A percentile compares a stretch with the other conserved stretches of the same genome.
Evolutionary conservation across 92 coral and sea anemone genomes (phyloP).

Genomic region (Siderastrea siderea): DNA sequence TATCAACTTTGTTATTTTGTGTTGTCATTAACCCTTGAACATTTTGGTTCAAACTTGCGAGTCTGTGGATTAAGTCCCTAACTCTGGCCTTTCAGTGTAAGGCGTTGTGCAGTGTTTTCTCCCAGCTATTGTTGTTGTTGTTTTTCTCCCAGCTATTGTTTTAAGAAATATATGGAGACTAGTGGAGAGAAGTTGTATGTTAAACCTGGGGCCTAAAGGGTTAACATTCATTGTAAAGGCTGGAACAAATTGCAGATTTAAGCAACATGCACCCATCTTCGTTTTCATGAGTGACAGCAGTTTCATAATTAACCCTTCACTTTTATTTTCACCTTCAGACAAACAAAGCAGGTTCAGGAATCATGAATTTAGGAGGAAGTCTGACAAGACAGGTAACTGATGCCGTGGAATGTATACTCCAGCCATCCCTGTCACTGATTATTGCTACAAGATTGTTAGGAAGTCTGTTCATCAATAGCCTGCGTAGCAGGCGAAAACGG

Average conservation of each 20-base stretch:
- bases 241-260: neutral
- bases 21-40: too few relatives aligned
- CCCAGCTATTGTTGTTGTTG: too few relatives aligned
- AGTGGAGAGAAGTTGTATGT: neutral
- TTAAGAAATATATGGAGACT: neutral
- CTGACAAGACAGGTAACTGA: conserved; percentile 96
- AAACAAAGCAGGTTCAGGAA: conserved; percentile 96
- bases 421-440: too few relatives aligned
- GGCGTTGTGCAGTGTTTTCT: too few relatives aligned
- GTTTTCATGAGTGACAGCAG: neutral
- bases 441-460: too few relatives aligned
- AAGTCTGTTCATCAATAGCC: too few relatives aligned
- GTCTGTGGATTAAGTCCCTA: too few relatives aligned
- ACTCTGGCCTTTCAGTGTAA: too few relatives aligned
- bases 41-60: too few relatives aligned
- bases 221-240: neutral
- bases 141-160: too few relatives aligned
- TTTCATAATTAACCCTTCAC: neutral
- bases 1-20: neutral
- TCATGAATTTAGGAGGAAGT: conserved; percentile 99
- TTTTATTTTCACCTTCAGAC: conserved; percentile 69
- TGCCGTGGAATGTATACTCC: neutral
- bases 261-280: neutral
- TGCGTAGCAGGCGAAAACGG: too few relatives aligned
- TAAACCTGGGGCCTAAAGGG: neutral